phyloP scores from a whole-genome alignment of 2,113 vertebrate genomes.

The Coryphaenoides rupestris region DNA sequence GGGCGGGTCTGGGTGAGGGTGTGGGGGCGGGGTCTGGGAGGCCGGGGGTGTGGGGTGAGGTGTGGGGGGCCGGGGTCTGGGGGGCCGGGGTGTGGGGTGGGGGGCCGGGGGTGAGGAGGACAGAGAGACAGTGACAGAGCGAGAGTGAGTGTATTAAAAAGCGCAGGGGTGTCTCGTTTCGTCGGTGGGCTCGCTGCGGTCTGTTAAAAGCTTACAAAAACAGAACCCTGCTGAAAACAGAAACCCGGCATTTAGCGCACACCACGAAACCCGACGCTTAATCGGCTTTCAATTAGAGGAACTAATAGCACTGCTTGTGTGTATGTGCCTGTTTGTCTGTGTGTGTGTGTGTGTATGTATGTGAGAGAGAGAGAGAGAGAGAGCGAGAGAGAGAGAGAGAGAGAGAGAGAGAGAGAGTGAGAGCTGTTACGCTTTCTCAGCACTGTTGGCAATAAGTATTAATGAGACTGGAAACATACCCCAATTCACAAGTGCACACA shows the following conservation, averaged over 20 bases:
- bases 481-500: not conserved
- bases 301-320: conserved; percentile 53
- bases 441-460: conserved; percentile 52
- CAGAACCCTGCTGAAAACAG: conserved; percentile 28
- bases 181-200: conserved; percentile 59
- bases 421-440: conserved; percentile 48
- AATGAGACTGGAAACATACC: conserved; percentile 36
- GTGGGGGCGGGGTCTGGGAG: not conserved
- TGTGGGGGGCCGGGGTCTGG: no score
- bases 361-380: not conserved
- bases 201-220: conserved; percentile 64
- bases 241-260: conserved; percentile 60
- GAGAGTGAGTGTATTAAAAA: conserved; percentile 36
- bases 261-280: conserved; percentile 68
- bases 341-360: conserved; percentile 14
- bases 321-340: conserved; percentile 20
- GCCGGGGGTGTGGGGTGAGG: not conserved
- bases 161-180: conserved; percentile 56
- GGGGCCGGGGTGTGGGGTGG: conserved; percentile 6
- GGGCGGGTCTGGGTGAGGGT: not conserved
- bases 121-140: conserved; percentile 7
- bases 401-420: conserved; percentile 40
- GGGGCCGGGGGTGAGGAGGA: not conserved
- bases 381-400: not conserved
- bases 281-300: conserved; percentile 74